Conservation (phyloP, 2,888 invertebrate species). For the Elaeidobius kamerunicus region DNA sequence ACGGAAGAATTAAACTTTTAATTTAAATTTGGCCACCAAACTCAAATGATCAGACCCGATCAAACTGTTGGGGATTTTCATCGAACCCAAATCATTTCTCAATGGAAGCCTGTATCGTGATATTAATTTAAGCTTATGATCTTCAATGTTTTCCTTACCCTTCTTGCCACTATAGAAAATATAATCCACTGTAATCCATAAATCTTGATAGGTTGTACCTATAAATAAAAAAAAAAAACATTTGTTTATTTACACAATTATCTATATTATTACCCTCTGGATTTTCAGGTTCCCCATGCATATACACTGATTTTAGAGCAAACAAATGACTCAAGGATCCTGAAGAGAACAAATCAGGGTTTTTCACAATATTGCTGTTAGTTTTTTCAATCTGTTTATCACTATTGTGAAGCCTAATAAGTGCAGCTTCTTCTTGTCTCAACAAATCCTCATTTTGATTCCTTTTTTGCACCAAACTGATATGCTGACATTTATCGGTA, state of each 20-base stretch:
- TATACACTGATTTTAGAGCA: conserved; percentile 66
- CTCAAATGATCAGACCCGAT: conserved; percentile 84
- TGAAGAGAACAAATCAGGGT: conserved; percentile 54
- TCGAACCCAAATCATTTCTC: conserved; percentile 43
- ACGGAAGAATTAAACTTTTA: conserved; percentile 51
- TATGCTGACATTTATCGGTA: conserved; percentile 51
- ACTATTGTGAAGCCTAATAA: conserved; percentile 43
- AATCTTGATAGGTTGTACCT: conserved; percentile 71
- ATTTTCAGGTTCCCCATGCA: conserved; percentile 50
- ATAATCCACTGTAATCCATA: conserved; percentile 85
- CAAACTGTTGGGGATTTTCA: conserved; percentile 70
- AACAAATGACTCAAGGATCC: conserved; percentile 65
- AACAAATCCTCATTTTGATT: conserved; percentile 29
- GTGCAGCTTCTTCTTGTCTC: conserved; percentile 37
- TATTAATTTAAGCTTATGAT: conserved; percentile 57
- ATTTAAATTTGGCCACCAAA: conserved; percentile 68
- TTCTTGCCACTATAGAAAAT: conserved; percentile 69
- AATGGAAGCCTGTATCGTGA: conserved; percentile 67
- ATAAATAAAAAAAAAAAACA: too few species aligned
- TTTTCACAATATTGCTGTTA: conserved; percentile 32
- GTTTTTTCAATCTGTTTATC: conserved; percentile 24
- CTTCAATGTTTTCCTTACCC: conserved; percentile 35
- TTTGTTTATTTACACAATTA: too few species aligned
- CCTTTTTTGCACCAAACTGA: conserved; percentile 37
- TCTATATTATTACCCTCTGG: conserved; percentile 54